Evolutionary conservation across 2,888 invertebrate species (phyloP).

Genomic region (Tenodera sinensis): DNA sequence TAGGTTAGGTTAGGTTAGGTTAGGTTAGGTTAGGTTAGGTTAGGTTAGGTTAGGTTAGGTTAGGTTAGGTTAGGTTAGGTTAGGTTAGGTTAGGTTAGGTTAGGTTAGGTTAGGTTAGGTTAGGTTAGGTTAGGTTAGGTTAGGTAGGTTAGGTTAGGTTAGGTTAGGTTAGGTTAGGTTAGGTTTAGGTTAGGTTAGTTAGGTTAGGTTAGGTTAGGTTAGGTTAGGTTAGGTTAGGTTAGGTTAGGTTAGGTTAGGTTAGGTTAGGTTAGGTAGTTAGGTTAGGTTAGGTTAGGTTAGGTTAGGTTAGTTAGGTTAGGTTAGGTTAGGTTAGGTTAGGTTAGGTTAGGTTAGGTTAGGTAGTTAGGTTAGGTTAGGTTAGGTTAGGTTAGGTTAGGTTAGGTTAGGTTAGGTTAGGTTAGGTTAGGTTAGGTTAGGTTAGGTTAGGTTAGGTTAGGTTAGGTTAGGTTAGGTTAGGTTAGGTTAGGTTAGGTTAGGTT

Average conservation of each 20-base stretch:
- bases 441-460: background rate
- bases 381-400: background rate
- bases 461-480: slow-evolving; percentile 32
- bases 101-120: no score
- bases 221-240: slow-evolving; percentile 13
- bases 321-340: background rate
- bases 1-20: no score
- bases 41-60: no score
- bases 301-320: background rate
- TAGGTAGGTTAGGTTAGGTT: slow-evolving; percentile 10
- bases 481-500: no score
- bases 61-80: no score
- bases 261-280: background rate
- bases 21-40: no score
- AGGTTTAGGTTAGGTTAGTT: slow-evolving; percentile 20
- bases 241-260: no score
- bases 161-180: slow-evolving; percentile 21
- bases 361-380: slow-evolving; percentile 30
- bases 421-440: slow-evolving; percentile 13
- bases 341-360: slow-evolving; percentile 25
- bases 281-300: no score
- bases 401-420: slow-evolving; percentile 14
- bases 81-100: no score
- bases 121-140: no score
- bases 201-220: background rate